These are phyloP conservation scores for Eucera pruinosa DNA, from an alignment of 2,888 invertebrate species.

Conservation along the genomic window DNA sequence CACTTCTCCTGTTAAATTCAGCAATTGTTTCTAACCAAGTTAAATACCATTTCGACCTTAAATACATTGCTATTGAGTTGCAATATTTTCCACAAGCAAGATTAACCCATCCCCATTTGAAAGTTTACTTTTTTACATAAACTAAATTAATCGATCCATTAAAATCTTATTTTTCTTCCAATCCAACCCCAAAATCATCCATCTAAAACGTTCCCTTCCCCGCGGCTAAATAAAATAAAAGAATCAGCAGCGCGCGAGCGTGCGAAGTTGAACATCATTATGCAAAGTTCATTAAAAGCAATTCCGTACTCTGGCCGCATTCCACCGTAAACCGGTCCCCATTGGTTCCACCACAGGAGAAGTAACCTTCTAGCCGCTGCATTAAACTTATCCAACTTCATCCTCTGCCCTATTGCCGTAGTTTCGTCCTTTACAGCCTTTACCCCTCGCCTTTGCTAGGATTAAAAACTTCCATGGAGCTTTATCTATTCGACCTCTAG, in stretches of 20 bases:
- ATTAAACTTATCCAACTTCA: slow-evolving; percentile 69
- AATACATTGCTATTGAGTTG: too few relatives aligned
- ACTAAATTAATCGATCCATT: too few relatives aligned
- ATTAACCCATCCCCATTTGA: too few relatives aligned
- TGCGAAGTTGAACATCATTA: slow-evolving; percentile 74
- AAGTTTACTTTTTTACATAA: too few relatives aligned
- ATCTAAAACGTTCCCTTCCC: too few relatives aligned
- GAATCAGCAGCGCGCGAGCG: too few relatives aligned
- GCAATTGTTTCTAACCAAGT: too few relatives aligned
- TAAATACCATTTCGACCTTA: too few relatives aligned
- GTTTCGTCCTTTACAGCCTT: slow-evolving; percentile 11
- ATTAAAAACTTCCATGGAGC: slow-evolving; percentile 58
- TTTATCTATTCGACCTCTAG: slow-evolving; percentile 45
- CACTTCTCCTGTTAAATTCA: too few relatives aligned
- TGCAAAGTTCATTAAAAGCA: slow-evolving; percentile 81
- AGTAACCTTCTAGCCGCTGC: slow-evolving; percentile 48
- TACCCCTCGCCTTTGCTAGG: slow-evolving; percentile 10
- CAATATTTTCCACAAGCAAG: too few relatives aligned
- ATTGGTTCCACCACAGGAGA: slow-evolving; percentile 31
- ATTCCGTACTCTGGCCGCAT: slow-evolving; percentile 64
- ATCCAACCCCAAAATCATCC: neutral
- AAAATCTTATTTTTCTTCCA: too few relatives aligned
- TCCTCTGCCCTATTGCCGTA: slow-evolving; percentile 35
- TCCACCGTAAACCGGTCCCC: slow-evolving; percentile 34
- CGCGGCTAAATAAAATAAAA: neutral